Conservation (phyloP, 2,113 vertebrate species). For the Pseudorectes ferrugineus region DNA sequence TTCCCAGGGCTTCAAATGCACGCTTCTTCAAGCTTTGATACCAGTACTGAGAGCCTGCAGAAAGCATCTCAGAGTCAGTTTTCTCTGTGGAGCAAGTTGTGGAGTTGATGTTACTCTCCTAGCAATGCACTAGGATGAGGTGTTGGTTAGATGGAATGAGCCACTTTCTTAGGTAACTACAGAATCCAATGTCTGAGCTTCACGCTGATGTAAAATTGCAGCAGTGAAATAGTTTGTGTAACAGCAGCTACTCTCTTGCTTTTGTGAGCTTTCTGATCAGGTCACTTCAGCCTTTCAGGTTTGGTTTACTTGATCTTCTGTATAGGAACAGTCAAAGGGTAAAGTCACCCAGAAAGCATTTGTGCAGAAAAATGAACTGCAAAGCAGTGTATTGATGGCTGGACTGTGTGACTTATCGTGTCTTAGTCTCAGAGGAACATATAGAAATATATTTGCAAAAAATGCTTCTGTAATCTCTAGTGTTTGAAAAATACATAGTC, state of each 20-base stretch:
- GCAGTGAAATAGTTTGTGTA: not conserved
- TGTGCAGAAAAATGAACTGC: not conserved
- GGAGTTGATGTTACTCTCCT: not conserved
- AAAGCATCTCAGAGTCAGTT: not conserved
- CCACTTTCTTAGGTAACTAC: not conserved
- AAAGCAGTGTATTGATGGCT: not conserved
- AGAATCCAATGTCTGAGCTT: not conserved
- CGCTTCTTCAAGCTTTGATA: not conserved
- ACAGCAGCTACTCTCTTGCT: not conserved
- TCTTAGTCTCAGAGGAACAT: not conserved
- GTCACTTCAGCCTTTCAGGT: not conserved
- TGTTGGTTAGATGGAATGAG: not conserved
- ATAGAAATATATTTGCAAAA: not conserved
- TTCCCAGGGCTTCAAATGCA: not conserved
- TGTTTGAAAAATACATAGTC: not conserved
- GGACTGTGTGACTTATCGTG: accelerated
- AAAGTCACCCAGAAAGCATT: conserved; percentile 3
- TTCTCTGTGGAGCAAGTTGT: not conserved
- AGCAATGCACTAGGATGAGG: not conserved
- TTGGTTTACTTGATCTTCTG: not conserved
- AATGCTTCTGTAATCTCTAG: not conserved
- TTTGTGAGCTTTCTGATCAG: not conserved
- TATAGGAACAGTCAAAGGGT: not conserved
- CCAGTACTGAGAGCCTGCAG: not conserved
- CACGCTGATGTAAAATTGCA: not conserved